A percentile compares a stretch with the other conserved stretches of the same genome.
These are phyloP conservation scores for Phylloscopus collybita DNA, from an alignment of 2,797 vertebrate species.

Conservation along the genomic window DNA sequence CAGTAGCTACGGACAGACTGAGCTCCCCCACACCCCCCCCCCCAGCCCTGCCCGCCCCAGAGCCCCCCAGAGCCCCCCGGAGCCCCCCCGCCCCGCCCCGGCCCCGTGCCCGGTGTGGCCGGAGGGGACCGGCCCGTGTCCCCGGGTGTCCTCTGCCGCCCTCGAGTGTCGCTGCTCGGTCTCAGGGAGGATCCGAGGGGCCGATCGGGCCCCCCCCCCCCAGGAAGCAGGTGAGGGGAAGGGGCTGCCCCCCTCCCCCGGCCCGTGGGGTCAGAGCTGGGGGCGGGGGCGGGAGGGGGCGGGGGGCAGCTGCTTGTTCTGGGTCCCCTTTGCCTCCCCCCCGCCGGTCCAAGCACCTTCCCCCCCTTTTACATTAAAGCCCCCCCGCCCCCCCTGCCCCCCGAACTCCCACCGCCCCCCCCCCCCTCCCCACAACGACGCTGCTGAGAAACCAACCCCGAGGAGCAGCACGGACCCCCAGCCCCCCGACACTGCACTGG, in stretches of 20 bases:
- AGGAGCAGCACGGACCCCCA: not conserved
- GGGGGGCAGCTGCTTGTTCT: not conserved
- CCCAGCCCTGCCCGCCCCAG: no score
- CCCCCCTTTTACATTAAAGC: not conserved
- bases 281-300: not conserved
- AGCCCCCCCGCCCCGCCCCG: no score
- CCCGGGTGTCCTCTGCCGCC: no score
- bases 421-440: no score
- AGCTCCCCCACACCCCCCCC: not conserved
- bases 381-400: no score
- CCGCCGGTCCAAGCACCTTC: not conserved
- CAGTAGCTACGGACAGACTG: slow-evolving; percentile 69
- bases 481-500: not conserved
- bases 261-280: not conserved
- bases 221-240: not conserved
- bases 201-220: no score
- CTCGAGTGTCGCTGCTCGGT: no score
- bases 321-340: not conserved
- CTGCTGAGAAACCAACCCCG: not conserved
- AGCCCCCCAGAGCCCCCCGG: no score
- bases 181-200: no score
- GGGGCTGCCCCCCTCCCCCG: not conserved
- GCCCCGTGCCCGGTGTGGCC: no score
- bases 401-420: no score
- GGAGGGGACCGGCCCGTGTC: no score